Percentiles rank a stretch among this genome's conserved stretches.
phyloP scores from a whole-genome alignment of 2,113 vertebrate species.

The Callionymus lyra region DNA sequence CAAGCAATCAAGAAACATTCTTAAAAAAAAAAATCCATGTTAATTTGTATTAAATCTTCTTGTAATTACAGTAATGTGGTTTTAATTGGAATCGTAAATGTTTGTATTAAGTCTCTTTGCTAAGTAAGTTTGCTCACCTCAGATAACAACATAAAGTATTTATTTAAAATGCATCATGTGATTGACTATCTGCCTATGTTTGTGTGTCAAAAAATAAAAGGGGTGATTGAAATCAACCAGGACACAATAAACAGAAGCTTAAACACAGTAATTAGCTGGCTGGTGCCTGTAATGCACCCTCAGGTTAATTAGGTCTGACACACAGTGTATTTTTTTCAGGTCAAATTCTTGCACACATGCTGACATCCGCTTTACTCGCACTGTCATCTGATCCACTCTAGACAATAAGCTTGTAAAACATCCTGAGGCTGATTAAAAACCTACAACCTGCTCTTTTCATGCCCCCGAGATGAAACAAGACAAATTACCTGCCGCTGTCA shows the following conservation, averaged over 20 bases:
- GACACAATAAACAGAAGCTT: neutral
- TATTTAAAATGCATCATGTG: too few relatives aligned
- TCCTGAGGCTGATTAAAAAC: constrained; percentile 23
- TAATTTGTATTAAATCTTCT: too few relatives aligned
- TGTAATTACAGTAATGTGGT: too few relatives aligned
- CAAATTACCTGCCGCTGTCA: constrained; percentile 28
- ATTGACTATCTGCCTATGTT: too few relatives aligned
- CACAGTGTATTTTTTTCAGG: constrained; percentile 13
- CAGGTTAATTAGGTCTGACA: constrained; percentile 17
- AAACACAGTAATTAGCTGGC: neutral
- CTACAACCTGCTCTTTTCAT: constrained; percentile 13
- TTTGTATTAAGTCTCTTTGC: too few relatives aligned
- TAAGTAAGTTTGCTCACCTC: too few relatives aligned
- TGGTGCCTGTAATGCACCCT: neutral
- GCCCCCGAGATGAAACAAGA: constrained; percentile 23
- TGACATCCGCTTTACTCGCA: constrained; percentile 23
- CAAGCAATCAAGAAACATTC: too few relatives aligned
- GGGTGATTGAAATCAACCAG: too few relatives aligned
- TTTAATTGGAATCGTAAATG: too few relatives aligned
- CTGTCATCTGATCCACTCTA: constrained; percentile 31
- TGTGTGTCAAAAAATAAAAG: too few relatives aligned
- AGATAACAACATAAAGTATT: too few relatives aligned
- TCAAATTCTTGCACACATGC: constrained; percentile 46
- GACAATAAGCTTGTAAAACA: constrained; percentile 28
- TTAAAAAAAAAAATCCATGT: too few relatives aligned